Evolutionary conservation across 2,888 invertebrate genomes (phyloP), one percentile per base, ranked within the genome.

Genomic region (Caenorhabditis sinica): DNA sequence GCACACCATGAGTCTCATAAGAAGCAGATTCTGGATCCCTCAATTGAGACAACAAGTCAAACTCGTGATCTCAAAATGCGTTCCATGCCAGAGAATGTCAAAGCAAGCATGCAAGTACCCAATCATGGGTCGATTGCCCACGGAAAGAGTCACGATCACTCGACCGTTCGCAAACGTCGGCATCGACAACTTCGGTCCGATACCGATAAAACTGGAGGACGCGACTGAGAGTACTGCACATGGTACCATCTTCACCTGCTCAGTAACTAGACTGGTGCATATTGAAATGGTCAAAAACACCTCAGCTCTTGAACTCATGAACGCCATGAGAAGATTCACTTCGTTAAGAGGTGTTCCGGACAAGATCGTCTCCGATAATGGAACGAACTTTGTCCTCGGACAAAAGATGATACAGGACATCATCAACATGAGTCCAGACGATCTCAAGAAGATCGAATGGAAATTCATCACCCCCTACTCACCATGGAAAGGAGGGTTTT

Each of bases 401-500:
- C 83, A 87, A 4, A 93, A 92, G 85, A 73, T 83, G 6, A 15
- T 76, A 1, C 3, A 58, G 11, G 74, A 75, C 13, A 23, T 23
- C 13, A 15, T 2, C 15, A 45, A 23, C 4, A 15, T n/a, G 1
- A 25, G 17, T n/a, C 9, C n/a, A 28, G 36, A 20, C 13, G 40
- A 74, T 3, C 5, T 36, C 86, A 40, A 65, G 63, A 25, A 90
- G 20, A 90, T 91, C 45, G 20, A 80, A 6, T 92, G 92, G 91
- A 85, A 83, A n/a, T 93, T 93, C 82, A 93, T 93, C 69, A 92
- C 93, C 6, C 93, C 93, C 6, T 86, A 90, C 0, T 92, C 93
- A 4, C 86, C 93, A 1, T 94, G 93, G 93, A 93, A 93, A 93
- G 93, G 93, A 73, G 93, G 93, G 51, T 93, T 92, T 88, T 94